Evolutionary conservation across 1,140 invertebrate genomes (phyloP).

Genomic region (Sinella curviseta): DNA sequence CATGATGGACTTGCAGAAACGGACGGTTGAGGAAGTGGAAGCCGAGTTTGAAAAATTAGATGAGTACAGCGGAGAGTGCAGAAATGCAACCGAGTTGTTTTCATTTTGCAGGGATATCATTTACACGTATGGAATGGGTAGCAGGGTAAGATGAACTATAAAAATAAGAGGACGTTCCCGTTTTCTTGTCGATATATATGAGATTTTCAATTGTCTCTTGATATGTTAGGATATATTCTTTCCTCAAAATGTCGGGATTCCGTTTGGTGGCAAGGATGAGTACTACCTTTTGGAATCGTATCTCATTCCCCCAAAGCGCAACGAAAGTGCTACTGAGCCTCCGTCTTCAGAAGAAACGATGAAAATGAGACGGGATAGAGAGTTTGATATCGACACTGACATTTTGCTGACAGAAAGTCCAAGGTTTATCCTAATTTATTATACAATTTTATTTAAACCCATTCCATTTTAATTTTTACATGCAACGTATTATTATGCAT

Average conservation of each 20-base stretch:
- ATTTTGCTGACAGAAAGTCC: neutral
- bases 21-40: neutral
- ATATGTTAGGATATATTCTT: conserved; percentile 13
- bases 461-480: too few species aligned
- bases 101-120: neutral
- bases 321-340: neutral
- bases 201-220: too few species aligned
- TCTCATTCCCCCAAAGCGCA: neutral
- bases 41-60: neutral
- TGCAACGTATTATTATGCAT: neutral
- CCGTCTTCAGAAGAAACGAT: neutral
- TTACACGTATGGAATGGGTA: neutral
- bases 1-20: neutral
- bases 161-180: too few species aligned
- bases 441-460: too few species aligned
- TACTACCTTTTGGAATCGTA: neutral
- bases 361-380: neutral
- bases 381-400: neutral
- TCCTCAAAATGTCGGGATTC: neutral
- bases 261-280: neutral
- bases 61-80: neutral
- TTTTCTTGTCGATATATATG: too few species aligned
- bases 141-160: too few species aligned
- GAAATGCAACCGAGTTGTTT: neutral
- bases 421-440: neutral